A percentile compares a stretch with the other conserved stretches of the same genome.
Evolutionary conservation across 2,797 vertebrate species (phyloP).

Genomic region (Alfaro cultratus): DNA sequence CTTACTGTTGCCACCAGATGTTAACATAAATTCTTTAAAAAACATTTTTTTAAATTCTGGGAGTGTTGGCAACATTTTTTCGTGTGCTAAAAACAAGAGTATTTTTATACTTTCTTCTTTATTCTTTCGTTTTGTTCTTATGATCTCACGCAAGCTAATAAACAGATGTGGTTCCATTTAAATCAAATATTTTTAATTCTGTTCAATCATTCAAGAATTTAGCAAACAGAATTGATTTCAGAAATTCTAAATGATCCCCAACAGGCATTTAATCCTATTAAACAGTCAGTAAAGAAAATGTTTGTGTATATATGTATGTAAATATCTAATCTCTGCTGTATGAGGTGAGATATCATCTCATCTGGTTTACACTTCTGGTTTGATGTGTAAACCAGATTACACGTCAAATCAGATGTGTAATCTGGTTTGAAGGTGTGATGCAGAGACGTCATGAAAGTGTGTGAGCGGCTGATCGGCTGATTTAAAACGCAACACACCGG

Average conservation of each 20-base stretch:
- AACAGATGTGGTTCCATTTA: background rate
- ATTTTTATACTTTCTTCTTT: background rate
- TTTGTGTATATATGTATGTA: background rate
- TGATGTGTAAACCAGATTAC: too few species aligned
- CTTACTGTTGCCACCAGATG: background rate
- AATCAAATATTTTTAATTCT: background rate
- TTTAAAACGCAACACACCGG: background rate
- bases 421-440: constrained; percentile 1
- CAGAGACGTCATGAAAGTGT: background rate
- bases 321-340: background rate
- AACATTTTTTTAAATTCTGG: background rate
- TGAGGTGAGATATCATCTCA: background rate
- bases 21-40: background rate
- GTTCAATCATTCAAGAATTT: background rate
- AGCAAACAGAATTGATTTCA: background rate
- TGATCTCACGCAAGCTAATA: background rate
- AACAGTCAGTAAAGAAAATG: background rate
- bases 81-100: background rate
- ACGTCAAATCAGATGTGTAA: too few species aligned
- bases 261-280: background rate
- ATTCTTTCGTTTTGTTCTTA: background rate
- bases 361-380: too few species aligned
- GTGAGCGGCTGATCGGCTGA: background rate
- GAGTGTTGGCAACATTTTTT: background rate
- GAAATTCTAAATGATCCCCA: background rate